Evolutionary conservation across 2,888 invertebrate genomes (phyloP).

Genomic region (Lithophane semibrunnea): DNA sequence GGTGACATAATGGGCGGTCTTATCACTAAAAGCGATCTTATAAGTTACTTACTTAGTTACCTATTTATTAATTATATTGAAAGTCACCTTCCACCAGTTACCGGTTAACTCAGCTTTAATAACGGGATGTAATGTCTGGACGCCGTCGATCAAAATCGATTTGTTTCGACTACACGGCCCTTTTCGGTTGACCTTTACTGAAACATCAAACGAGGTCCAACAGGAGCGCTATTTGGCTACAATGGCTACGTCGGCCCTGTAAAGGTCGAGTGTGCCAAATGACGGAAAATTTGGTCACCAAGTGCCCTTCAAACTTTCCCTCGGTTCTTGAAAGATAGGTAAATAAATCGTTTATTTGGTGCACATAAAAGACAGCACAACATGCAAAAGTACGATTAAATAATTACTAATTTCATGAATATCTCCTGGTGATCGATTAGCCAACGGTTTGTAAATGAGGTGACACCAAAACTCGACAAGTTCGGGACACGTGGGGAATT

Average conservation of each 20-base stretch:
- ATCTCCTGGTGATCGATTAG: conserved; percentile 36
- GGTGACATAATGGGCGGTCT: too few relatives aligned
- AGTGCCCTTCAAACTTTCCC: not conserved
- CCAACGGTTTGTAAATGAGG: conserved; percentile 59
- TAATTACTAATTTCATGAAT: not conserved
- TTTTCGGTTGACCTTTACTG: conserved; percentile 73
- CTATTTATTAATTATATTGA: conserved; percentile 1
- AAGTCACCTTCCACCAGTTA: conserved; percentile 25
- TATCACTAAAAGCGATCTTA: too few relatives aligned
- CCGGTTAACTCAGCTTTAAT: conserved; percentile 49
- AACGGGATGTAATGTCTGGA: conserved; percentile 41
- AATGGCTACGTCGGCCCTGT: conserved; percentile 28
- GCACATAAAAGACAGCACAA: not conserved
- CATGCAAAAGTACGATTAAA: not conserved
- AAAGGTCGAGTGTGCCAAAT: conserved; percentile 48
- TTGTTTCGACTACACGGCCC: conserved; percentile 71
- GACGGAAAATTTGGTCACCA: conserved; percentile 45
- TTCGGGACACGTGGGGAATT: conserved; percentile 42
- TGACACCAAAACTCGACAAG: conserved; percentile 70
- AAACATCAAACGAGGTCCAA: conserved; percentile 60
- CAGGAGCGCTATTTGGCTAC: conserved; percentile 16
- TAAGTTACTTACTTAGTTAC: too few relatives aligned
- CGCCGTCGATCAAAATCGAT: conserved; percentile 68
- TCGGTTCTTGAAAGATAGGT: not conserved
- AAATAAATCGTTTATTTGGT: not conserved